Conservation (phyloP, 1,140 invertebrate genomes). For the Aleiodes sp. region DNA sequence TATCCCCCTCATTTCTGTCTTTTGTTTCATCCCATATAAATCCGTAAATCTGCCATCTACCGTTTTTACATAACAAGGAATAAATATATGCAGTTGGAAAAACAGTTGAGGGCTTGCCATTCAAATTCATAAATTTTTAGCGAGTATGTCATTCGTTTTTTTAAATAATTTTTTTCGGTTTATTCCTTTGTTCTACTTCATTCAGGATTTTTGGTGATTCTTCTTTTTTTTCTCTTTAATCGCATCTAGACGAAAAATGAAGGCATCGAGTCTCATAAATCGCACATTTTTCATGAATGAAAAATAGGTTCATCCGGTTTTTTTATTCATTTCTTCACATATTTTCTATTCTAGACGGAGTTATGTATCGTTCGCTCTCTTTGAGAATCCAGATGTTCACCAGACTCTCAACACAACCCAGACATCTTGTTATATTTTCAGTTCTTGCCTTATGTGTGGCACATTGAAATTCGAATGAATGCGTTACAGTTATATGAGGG, state of each 20-base stretch:
- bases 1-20: background rate
- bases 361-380: background rate
- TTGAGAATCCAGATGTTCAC: background rate
- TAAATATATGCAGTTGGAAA: no score
- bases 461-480: conserved; percentile 13
- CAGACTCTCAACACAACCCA: background rate
- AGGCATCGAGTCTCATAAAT: background rate
- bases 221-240: no score
- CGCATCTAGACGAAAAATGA: no score
- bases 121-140: no score
- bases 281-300: background rate
- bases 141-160: no score
- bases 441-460: background rate
- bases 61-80: no score
- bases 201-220: no score
- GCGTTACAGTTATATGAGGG: background rate
- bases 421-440: conserved; percentile 13
- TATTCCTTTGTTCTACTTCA: no score
- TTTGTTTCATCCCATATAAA: conserved; percentile 2
- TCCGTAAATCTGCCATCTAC: conserved; percentile 17
- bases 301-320: background rate
- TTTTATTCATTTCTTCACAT: background rate
- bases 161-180: no score
- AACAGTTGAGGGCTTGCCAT: no score
- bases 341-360: background rate